phyloP scores from a whole-genome alignment of 2,888 invertebrate species.

The Teleiodes luculella region DNA sequence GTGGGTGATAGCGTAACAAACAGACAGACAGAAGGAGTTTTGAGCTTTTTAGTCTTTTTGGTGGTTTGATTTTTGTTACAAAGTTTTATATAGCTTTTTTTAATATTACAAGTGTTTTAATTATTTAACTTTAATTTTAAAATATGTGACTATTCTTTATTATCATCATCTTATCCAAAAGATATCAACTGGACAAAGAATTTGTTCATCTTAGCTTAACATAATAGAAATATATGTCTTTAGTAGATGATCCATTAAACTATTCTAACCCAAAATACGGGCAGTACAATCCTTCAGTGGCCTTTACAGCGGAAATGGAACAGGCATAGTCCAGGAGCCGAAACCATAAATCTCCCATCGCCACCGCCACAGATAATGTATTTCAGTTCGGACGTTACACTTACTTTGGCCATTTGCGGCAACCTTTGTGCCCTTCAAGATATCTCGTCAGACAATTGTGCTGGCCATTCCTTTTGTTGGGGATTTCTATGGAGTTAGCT shows the following conservation, averaged over 20 bases:
- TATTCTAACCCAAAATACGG: not conserved
- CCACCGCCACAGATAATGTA: constrained; percentile 68
- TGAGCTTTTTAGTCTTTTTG: too few species aligned
- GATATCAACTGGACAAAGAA: too few species aligned
- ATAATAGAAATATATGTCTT: too few species aligned
- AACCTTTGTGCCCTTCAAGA: constrained; percentile 77
- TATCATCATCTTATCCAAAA: too few species aligned
- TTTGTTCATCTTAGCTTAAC: too few species aligned
- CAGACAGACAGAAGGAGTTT: too few species aligned
- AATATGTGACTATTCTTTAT: too few species aligned
- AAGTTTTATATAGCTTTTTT: too few species aligned
- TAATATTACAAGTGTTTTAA: too few species aligned
- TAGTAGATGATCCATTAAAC: not conserved
- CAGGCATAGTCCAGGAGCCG: constrained; percentile 47
- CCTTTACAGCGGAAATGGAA: constrained; percentile 55
- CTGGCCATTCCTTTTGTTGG: constrained; percentile 44
- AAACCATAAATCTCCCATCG: constrained; percentile 65
- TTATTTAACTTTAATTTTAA: too few species aligned
- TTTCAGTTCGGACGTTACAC: constrained; percentile 76
- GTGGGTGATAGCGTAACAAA: too few species aligned
- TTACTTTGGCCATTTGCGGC: constrained; percentile 77
- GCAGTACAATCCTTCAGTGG: not conserved
- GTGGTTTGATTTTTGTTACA: too few species aligned
- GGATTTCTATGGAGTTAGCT: constrained; percentile 31
- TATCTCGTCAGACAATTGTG: constrained; percentile 75